A percentile compares a stretch with the other conserved stretches of the same genome.
phyloP scores from a whole-genome alignment of 1,140 invertebrate species.

The Vanessa tameamea region DNA sequence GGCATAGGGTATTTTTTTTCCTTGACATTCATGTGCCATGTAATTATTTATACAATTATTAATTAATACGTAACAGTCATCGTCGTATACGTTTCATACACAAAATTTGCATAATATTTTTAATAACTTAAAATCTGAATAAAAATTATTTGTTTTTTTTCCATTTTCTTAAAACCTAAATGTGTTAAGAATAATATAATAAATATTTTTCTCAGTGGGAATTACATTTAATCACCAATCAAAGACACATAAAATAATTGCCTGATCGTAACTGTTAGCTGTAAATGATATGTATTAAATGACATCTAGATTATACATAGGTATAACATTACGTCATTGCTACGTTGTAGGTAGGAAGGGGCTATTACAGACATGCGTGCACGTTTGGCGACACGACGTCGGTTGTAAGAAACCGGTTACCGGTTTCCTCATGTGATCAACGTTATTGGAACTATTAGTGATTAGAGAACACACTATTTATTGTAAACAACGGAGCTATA shows the following conservation, averaged over 20 bases:
- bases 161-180: background rate
- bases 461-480: conserved; percentile 25
- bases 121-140: background rate
- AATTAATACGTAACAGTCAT: too few species aligned
- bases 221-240: background rate
- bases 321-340: conserved; percentile 50
- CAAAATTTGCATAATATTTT: background rate
- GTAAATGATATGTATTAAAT: conserved; percentile 2
- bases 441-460: conserved; percentile 56
- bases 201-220: background rate
- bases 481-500: background rate
- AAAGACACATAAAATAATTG: background rate
- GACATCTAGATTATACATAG: background rate
- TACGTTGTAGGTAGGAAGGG: conserved; percentile 39
- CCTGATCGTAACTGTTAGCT: conserved; percentile 5
- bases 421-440: conserved; percentile 63
- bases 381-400: conserved; percentile 56
- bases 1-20: too few species aligned
- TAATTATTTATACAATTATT: too few species aligned
- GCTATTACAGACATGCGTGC: conserved; percentile 63
- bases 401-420: conserved; percentile 57
- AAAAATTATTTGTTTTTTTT: background rate
- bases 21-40: too few species aligned
- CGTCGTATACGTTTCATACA: background rate
- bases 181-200: background rate